These are phyloP conservation scores for Argopecten irradians DNA, from an alignment of 1,140 invertebrate genomes.

Conservation along the genomic window DNA sequence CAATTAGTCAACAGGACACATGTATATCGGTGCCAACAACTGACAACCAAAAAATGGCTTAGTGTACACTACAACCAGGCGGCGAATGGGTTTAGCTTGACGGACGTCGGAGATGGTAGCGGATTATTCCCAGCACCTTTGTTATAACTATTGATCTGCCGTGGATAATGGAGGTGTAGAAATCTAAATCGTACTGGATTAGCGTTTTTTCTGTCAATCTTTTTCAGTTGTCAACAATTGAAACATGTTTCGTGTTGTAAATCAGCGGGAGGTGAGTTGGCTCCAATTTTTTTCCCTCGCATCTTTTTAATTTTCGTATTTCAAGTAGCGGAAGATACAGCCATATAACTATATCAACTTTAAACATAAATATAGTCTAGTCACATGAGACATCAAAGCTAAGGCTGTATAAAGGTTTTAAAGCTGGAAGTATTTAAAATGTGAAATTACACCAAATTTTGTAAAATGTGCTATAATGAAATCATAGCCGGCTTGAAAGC, in stretches of 20 bases:
- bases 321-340: not conserved
- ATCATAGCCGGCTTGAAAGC: not conserved
- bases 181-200: not conserved
- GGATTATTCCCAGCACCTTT: not conserved
- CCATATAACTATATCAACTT: not conserved
- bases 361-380: not conserved
- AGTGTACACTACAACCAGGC: not conserved
- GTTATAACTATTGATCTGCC: not conserved
- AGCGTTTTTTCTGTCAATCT: not conserved
- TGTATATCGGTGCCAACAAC: not conserved
- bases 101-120: not conserved
- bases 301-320: not conserved
- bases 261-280: not conserved
- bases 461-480: not conserved
- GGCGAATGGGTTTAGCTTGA: not conserved
- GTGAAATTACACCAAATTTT: not conserved
- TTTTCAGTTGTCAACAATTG: not conserved
- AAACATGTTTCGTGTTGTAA: not conserved
- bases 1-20: not conserved
- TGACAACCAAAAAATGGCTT: not conserved
- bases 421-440: not conserved
- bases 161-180: slow-evolving; percentile 1
- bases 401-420: not conserved
- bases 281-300: too few species aligned
- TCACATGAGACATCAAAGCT: not conserved